Evolutionary conservation across 1,140 invertebrate genomes (phyloP).

Genomic region (Lepidostoma basale): DNA sequence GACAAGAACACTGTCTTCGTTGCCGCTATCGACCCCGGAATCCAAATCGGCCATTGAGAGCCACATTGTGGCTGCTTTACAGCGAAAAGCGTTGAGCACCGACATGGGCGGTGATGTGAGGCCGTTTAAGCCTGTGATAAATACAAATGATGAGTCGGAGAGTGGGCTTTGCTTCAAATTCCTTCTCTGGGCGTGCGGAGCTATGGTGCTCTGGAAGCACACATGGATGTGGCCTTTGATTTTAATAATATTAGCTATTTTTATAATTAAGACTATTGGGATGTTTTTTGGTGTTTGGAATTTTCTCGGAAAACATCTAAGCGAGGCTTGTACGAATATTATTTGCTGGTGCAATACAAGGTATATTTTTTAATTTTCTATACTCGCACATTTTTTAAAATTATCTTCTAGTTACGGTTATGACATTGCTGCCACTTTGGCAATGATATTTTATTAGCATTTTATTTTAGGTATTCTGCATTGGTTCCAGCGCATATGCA

Average conservation of each 20-base stretch:
- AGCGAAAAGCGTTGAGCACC: constrained; percentile 55
- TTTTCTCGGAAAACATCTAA: constrained; percentile 57
- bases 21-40: constrained; percentile 52
- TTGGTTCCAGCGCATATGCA: constrained; percentile 62
- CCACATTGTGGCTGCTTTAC: constrained; percentile 53
- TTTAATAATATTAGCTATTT: constrained; percentile 56
- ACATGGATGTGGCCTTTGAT: constrained; percentile 58
- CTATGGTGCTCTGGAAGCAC: constrained; percentile 60
- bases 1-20: constrained; percentile 56
- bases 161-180: constrained; percentile 59
- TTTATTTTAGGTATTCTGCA: constrained; percentile 57
- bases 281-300: constrained; percentile 59
- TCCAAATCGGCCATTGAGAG: constrained; percentile 53
- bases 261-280: constrained; percentile 53
- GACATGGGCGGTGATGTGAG: constrained; percentile 35
- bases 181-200: constrained; percentile 56
- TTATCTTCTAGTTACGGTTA: too few species aligned
- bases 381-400: too few species aligned
- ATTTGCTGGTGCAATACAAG: constrained; percentile 55
- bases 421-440: too few species aligned
- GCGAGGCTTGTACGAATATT: constrained; percentile 51
- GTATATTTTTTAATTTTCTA: too few species aligned
- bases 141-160: constrained; percentile 50
- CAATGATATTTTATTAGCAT: background rate
- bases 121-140: background rate